Evolutionary conservation across 2,113 vertebrate species (phyloP), one percentile per base, ranked within the genome.

Genomic region (Anthoscopus minutus): DNA sequence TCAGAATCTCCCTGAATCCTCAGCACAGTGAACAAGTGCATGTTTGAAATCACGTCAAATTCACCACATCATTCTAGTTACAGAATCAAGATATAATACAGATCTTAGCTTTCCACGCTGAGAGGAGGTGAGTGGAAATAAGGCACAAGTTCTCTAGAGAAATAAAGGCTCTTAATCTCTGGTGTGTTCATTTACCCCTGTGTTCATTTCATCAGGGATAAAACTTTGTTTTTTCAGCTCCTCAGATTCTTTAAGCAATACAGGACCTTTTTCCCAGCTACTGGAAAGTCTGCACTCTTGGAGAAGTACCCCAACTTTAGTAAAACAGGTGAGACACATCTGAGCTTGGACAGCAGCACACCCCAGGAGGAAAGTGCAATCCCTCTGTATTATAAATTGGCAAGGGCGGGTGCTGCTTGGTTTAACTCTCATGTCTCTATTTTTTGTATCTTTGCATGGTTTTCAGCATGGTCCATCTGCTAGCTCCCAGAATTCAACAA

Each of bases 341-440:
- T 53, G 61, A 71, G 30, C 28, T 86, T 50, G 30, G 37, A 27
- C 56, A 85, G 33, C 22, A 92, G 18, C 25, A 89, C 47, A 56
- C 10, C 15, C 9, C 56, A 24, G 18, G 25, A 67, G 38, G 44
- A 48, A 10, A 30, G 25, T 25, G 25, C 4, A 40, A 42, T 31
- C 25, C 19, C 35, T 67, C 30, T 62, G 9, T 20, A 7, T 15
- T 50, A 33, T 5, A 33, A 37, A 28, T 8, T 47, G 47, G 17
- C 38, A 70, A 53, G 35, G 14, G 19, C 1, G 1, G 7, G 9
- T 8, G 1, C 13, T 2, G 3, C 33, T 65, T 47, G 33, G 15
- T 89, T 62, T 76, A 82, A 61, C 19, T 22, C n/a, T 60, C 4
- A 0, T 33, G 33, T 18, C n/a, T 71, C n/a, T 65, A 25, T 27